Percentiles rank a stretch among this genome's conserved stretches.
These are phyloP conservation scores for Smutsia gigantea DNA, from an alignment of 2,797 vertebrate species.

Conservation along the genomic window DNA sequence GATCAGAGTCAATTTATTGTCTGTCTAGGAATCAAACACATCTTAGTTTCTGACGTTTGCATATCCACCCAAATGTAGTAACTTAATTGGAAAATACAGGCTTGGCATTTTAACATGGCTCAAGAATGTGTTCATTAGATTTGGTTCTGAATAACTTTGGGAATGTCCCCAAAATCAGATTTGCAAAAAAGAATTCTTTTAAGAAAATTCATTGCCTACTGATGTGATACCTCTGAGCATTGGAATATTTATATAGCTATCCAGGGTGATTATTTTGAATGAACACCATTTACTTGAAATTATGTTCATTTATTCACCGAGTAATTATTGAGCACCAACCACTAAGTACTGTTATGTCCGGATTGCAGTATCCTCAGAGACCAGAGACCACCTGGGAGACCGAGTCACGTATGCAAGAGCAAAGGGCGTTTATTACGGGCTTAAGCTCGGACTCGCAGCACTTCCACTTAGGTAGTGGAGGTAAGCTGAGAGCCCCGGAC, in stretches of 20 bases:
- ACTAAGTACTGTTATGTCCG: too few species aligned
- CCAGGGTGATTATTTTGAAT: not conserved
- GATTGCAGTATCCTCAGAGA: too few species aligned
- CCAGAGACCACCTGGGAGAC: too few species aligned
- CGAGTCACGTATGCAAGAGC: too few species aligned
- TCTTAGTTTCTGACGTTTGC: constrained; percentile 20
- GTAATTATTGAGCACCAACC: not conserved
- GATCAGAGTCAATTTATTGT: constrained; percentile 3
- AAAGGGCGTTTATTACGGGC: too few species aligned
- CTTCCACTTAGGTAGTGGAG: too few species aligned
- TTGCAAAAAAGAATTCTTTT: constrained; percentile 31
- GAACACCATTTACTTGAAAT: not conserved
- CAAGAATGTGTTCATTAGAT: constrained; percentile 7
- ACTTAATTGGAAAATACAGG: constrained; percentile 2
- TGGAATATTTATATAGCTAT: not conserved
- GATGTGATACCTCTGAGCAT: not conserved
- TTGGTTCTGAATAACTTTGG: constrained; percentile 27
- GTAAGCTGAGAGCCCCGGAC: too few species aligned
- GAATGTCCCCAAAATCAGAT: not conserved
- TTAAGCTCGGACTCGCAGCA: too few species aligned
- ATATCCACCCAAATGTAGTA: not conserved
- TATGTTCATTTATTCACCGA: constrained; percentile 2
- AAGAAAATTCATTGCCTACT: not conserved
- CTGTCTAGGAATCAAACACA: constrained; percentile 31
- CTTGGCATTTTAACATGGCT: constrained; percentile 37